Percentiles rank a stretch among this genome's conserved stretches.
Conservation (phyloP, 2,888 invertebrate genomes). For the Erebia epiphron region DNA sequence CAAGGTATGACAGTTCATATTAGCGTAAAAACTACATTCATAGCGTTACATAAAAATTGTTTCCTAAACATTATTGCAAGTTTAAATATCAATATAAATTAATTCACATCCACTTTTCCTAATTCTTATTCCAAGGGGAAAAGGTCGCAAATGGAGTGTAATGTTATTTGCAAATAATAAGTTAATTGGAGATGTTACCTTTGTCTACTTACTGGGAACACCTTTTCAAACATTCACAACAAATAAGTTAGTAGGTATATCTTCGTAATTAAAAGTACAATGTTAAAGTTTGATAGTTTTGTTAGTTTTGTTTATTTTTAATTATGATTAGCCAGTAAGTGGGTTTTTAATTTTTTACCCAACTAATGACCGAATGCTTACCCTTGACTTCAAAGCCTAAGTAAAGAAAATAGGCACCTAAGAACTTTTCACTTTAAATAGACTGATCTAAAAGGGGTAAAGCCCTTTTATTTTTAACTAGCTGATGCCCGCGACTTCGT, state of each 20-base stretch:
- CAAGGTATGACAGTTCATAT: slow-evolving; percentile 33
- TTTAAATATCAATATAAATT: slow-evolving; percentile 14
- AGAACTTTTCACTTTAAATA: too few species aligned
- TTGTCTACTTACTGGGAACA: slow-evolving; percentile 54
- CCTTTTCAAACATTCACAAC: slow-evolving; percentile 57
- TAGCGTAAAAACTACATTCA: slow-evolving; percentile 20
- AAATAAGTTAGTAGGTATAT: too few species aligned
- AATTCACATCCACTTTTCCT: slow-evolving; percentile 2
- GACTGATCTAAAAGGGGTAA: too few species aligned
- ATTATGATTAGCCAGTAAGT: too few species aligned
- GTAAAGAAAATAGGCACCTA: too few species aligned
- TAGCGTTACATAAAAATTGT: slow-evolving; percentile 13
- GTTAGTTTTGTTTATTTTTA: too few species aligned
- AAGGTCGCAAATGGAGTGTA: slow-evolving; percentile 3
- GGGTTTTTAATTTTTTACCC: too few species aligned
- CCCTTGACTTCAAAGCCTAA: too few species aligned
- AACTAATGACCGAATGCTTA: too few species aligned
- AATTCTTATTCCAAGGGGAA: not conserved
- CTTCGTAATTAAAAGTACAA: slow-evolving; percentile 56
- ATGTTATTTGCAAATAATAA: not conserved
- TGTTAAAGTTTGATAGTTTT: too few species aligned
- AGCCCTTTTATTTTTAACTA: too few species aligned
- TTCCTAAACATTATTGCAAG: slow-evolving; percentile 18
- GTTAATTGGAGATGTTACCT: slow-evolving; percentile 44
- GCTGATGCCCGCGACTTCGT: too few species aligned